Evolutionary conservation across 1,140 invertebrate species (phyloP), one percentile per base, ranked within the genome.

Genomic region (Aphaenogaster ashmeadi): DNA sequence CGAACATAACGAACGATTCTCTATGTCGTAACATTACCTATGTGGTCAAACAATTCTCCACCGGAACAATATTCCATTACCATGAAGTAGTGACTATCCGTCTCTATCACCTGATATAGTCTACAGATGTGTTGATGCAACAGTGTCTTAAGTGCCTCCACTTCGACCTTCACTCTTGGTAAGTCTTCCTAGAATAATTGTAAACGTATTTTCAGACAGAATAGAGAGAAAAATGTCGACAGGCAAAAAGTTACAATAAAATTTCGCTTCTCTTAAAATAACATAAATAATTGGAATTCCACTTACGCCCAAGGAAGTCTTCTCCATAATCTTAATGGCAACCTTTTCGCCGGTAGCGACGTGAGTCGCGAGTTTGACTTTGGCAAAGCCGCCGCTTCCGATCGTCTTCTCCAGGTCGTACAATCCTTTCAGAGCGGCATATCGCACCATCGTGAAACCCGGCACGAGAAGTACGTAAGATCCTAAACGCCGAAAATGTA

Each of bases 281-380:
- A 85, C 8, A 7, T 11, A 66, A 78, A 78, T 58, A 66, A 33
- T 15, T 66, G 71, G 56, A 88, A 75, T 71, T 41, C 81, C 72
- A 95, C 96, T 96, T 96, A 98, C 97, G 41, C 97, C 97, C 72
- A 98, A 93, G 27, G 95, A 93, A 74, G 95, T 95, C 95, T 98
- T 98, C 88, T 98, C 97, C 96, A 98, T 98, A 50, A 98, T 98
- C 96, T 98, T 98, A 75, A 98, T 96, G n/a, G 98, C 98, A 75
- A 98, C 98, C 93, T 98, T 97, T 92, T 98, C 97, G 56, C 97
- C 97, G 58, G 98, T 98, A 4, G 97, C 94, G 13, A 97, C 89
- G 95, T 98, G 98, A 15, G 96, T 98, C 1, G 97, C 98, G 38
- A 98, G 94, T 92, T 98, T 98, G 7, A 98, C 98, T 96, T 98